Conservation (phyloP, 2,113 vertebrate species). For the Xyrauchen texanus region DNA sequence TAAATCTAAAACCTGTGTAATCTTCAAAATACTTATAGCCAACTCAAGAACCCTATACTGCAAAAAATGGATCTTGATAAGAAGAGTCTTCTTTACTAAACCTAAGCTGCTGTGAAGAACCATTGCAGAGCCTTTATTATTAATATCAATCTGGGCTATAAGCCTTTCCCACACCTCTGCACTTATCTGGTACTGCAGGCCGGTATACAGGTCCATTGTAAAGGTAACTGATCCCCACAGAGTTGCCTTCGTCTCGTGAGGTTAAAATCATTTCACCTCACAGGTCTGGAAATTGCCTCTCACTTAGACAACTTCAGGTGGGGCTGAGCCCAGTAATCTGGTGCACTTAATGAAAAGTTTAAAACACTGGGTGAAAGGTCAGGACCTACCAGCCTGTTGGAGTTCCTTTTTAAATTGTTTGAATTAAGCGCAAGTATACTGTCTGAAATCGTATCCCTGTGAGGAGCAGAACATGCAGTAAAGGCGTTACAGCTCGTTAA, state of each 20-base stretch:
- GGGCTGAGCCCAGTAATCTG: slow-evolving; percentile 54
- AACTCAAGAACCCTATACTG: neutral
- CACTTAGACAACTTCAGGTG: slow-evolving; percentile 56
- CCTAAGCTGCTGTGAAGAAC: neutral
- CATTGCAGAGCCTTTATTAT: neutral
- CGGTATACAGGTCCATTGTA: slow-evolving; percentile 21
- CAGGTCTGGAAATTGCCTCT: slow-evolving; percentile 52
- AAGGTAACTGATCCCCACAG: slow-evolving; percentile 46
- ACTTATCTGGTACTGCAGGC: neutral
- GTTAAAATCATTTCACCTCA: slow-evolving; percentile 52
- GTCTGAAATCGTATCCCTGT: slow-evolving; percentile 58
- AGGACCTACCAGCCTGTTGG: slow-evolving; percentile 52
- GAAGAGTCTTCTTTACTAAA: neutral
- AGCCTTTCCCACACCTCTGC: neutral
- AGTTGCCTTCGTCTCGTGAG: slow-evolving; percentile 45
- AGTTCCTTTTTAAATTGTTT: slow-evolving; percentile 63
- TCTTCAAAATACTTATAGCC: no score
- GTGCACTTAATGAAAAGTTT: slow-evolving; percentile 65
- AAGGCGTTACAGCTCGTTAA: slow-evolving; percentile 65
- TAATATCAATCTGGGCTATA: neutral
- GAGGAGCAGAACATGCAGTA: slow-evolving; percentile 55
- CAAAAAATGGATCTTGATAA: neutral
- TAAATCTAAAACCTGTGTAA: neutral
- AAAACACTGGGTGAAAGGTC: slow-evolving; percentile 56
- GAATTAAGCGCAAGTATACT: slow-evolving; percentile 57